phyloP scores from a whole-genome alignment of 1,140 invertebrate species.

The Zophobas atratus region DNA sequence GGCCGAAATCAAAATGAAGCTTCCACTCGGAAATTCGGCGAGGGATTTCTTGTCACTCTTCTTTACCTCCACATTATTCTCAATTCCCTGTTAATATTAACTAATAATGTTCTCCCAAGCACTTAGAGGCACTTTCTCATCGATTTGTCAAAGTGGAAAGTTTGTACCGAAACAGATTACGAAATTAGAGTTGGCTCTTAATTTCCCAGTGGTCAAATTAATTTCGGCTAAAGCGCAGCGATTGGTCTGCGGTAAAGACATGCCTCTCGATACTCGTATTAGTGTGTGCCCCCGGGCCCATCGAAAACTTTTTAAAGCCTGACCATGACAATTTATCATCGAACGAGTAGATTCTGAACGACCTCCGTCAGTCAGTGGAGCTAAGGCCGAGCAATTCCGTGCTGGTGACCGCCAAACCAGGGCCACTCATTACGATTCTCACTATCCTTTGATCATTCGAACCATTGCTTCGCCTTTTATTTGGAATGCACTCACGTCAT shows the following conservation, averaged over 20 bases:
- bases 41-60: no score
- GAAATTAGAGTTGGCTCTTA: not conserved
- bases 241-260: slow-evolving; percentile 10
- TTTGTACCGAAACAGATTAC: not conserved
- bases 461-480: slow-evolving; percentile 33
- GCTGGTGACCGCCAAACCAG: slow-evolving; percentile 47
- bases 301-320: slow-evolving; percentile 25
- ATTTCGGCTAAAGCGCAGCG: not conserved
- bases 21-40: no score
- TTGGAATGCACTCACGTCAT: slow-evolving; percentile 26
- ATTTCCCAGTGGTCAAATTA: slow-evolving; percentile 19
- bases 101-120: not conserved
- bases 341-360: slow-evolving; percentile 44
- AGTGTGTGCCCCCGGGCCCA: slow-evolving; percentile 7
- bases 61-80: no score
- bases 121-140: not conserved
- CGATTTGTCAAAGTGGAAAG: not conserved
- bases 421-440: slow-evolving; percentile 44
- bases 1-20: no score
- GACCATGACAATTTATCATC: slow-evolving; percentile 47
- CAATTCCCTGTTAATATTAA: no score
- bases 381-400: slow-evolving; percentile 48
- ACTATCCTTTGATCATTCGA: slow-evolving; percentile 41
- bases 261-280: slow-evolving; percentile 1
- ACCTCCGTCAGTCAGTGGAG: slow-evolving; percentile 47